phyloP scores from a whole-genome alignment of 1,140 invertebrate genomes.

The Uloborus diversus region DNA sequence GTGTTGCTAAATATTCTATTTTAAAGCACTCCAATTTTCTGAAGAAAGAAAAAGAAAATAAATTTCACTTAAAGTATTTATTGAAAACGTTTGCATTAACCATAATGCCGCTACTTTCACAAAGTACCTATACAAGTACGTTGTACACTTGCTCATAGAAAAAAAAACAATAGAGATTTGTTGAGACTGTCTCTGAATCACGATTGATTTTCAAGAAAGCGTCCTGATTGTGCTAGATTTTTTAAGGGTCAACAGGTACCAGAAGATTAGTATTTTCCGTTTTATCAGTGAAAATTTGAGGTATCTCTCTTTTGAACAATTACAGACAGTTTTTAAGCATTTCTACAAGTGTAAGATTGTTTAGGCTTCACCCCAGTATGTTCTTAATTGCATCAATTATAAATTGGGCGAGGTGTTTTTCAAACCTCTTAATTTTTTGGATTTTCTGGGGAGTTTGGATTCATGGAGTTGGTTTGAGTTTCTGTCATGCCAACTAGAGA shows the following conservation, averaged over 20 bases:
- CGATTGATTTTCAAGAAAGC: too few species aligned
- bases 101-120: too few species aligned
- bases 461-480: neutral
- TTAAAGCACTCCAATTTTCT: too few species aligned
- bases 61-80: too few species aligned
- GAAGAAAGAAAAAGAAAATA: too few species aligned
- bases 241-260: neutral
- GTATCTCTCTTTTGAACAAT: neutral
- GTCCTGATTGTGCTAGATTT: neutral
- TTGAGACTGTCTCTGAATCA: too few species aligned
- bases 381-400: neutral
- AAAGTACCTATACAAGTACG: too few species aligned
- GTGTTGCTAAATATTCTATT: too few species aligned
- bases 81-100: too few species aligned
- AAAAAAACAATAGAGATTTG: too few species aligned
- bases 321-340: neutral
- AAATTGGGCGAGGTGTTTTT: neutral
- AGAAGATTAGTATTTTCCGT: neutral
- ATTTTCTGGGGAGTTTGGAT: neutral
- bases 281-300: neutral
- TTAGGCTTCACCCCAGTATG: neutral
- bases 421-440: neutral
- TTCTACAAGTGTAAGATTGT: neutral
- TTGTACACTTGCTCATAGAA: too few species aligned
- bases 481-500: neutral